Percentiles rank a stretch among this genome's conserved stretches.
Conservation (phyloP, 2,113 vertebrate species). For the Dicaeum eximium region DNA sequence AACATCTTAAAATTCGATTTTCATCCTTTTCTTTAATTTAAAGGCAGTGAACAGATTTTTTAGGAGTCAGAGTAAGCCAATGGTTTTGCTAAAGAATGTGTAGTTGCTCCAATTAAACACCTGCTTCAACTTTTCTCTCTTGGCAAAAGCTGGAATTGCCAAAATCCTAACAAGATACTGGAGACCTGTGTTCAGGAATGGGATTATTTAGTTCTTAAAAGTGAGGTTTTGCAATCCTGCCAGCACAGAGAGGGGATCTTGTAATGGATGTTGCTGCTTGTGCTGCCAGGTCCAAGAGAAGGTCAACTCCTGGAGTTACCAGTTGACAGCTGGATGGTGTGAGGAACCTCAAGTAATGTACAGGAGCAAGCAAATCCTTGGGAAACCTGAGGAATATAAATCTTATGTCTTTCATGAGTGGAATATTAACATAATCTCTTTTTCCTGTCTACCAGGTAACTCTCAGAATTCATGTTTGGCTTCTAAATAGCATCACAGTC, state of each 20-base stretch:
- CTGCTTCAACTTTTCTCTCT: constrained; percentile 1
- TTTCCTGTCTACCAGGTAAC: not conserved
- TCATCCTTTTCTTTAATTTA: not conserved
- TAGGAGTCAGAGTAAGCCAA: not conserved
- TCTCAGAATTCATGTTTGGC: not conserved
- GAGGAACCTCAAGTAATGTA: not conserved
- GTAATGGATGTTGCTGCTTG: not conserved
- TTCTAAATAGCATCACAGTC: not conserved
- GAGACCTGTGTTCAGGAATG: not conserved
- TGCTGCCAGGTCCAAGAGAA: not conserved
- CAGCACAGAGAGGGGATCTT: not conserved
- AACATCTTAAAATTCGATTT: not conserved
- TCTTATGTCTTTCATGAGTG: fast-evolving
- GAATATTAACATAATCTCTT: not conserved
- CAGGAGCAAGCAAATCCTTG: not conserved
- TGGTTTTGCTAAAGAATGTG: constrained; percentile 15
- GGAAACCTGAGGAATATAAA: not conserved
- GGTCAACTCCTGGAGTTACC: not conserved
- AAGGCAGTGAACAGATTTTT: not conserved
- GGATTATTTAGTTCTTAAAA: not conserved
- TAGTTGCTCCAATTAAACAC: constrained; percentile 49
- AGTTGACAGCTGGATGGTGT: not conserved
- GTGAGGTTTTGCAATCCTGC: not conserved
- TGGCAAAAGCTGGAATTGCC: not conserved
- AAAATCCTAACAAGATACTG: not conserved